A percentile compares a stretch with the other conserved stretches of the same genome.
These are phyloP conservation scores for Colius striatus DNA, from an alignment of 2,113 vertebrate species.

Conservation along the genomic window DNA sequence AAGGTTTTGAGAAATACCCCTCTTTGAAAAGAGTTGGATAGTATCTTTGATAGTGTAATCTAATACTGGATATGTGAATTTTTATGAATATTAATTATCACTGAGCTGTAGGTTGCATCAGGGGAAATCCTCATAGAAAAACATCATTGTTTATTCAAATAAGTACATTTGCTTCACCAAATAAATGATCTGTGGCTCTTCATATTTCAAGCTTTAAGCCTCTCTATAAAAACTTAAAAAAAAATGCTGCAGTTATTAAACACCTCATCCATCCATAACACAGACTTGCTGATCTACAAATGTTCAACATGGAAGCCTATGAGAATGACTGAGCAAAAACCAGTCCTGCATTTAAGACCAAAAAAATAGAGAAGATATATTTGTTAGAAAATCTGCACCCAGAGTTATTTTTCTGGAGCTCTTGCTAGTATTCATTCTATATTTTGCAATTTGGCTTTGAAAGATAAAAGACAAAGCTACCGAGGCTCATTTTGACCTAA, in stretches of 20 bases:
- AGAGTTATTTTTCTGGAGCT: neutral
- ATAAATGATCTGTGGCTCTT: neutral
- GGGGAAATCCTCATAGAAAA: neutral
- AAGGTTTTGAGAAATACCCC: neutral
- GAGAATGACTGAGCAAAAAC: neutral
- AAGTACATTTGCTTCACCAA: neutral
- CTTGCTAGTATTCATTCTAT: neutral
- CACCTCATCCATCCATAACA: neutral
- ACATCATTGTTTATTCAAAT: neutral
- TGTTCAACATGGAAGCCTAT: neutral
- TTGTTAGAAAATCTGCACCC: neutral
- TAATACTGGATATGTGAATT: neutral
- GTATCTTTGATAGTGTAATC: neutral
- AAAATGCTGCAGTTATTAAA: neutral
- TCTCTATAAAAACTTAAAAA: neutral
- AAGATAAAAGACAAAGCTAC: neutral
- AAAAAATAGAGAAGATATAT: neutral
- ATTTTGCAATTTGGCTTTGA: neutral
- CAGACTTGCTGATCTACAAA: neutral
- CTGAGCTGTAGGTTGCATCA: conserved; percentile 1
- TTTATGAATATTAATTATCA: conserved; percentile 15
- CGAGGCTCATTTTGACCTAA: neutral
- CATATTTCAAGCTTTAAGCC: neutral
- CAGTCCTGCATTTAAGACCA: neutral
- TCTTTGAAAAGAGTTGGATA: neutral